Evolutionary conservation across 1,140 invertebrate species (phyloP), one percentile per base, ranked within the genome.

Genomic region (Lepidostoma basale): DNA sequence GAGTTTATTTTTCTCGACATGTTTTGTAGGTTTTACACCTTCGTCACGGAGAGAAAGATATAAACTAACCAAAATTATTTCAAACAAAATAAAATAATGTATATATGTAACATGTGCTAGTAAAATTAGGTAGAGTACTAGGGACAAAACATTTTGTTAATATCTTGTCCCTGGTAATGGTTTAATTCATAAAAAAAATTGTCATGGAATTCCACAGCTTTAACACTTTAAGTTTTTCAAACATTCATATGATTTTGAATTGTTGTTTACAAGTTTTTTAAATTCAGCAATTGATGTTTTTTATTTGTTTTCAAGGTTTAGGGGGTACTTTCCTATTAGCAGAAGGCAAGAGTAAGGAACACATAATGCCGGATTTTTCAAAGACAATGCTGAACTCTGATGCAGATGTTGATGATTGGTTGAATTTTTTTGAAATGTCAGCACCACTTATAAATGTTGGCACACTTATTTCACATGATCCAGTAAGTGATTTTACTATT

Each of bases 331-430:
- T 98, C 79, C 65, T 96, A 12, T 78, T 98, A 44, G 89, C 89
- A 73, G 85, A 89, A 71, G 95, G 96, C 0, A 90, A 89, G 77
- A 92, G 88, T 0, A 93, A 94, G 75, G 88, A 94, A 75, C 97
- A 98, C 78, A 89, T 98, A 60, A 98, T 98, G 96, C 90, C 92
- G 42, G 93, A 97, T 78, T 98, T 98, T 82, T 92, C 93, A 2
- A 79, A 81, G 62, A 85, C 78, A 9, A 90, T 94, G 1, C 76
- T 98, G 18, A 84, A 85, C 47, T 87, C 80, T 30, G 88, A 94
- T 69, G 84, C 86, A 12, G 88, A 92, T 70, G 83, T 98, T 2
- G 89, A 96, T 76, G 79, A 89, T 33, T 98, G 96, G 96, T 82
- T 98, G n/a, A 88, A 90, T 76, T 98, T 93, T 79, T 97, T 90